Conservation (phyloP, 64 coral and sea anemone species). For the Montipora capricornis region DNA sequence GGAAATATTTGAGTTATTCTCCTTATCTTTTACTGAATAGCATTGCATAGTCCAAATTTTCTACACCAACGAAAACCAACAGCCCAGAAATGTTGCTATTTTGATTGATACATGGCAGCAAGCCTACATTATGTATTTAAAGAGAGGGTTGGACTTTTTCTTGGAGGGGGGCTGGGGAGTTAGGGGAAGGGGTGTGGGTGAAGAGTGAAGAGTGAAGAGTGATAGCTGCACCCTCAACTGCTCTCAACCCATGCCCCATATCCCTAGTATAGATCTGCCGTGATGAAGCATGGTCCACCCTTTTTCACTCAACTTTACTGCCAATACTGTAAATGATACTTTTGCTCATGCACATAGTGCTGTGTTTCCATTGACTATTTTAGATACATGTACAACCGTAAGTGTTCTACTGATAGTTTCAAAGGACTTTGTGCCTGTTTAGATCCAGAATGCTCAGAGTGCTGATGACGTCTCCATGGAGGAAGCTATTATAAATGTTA, state of each 20-base stretch:
- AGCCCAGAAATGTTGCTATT: not conserved
- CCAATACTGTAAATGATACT: not conserved
- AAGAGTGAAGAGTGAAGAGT: not conserved
- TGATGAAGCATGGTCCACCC: not conserved
- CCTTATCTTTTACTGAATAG: not conserved
- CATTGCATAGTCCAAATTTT: not conserved
- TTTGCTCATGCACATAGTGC: no score
- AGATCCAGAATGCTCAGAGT: conserved; percentile 8
- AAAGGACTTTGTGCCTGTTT: not conserved
- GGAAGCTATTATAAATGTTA: not conserved
- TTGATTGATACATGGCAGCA: conserved; percentile 4
- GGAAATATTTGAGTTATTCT: not conserved
- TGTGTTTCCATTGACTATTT: no score
- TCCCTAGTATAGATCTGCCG: not conserved
- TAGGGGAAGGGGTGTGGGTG: not conserved
- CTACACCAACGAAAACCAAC: not conserved
- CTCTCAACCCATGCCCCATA: not conserved
- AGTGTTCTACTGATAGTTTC: not conserved
- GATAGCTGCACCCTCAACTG: not conserved
- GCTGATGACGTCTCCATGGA: not conserved
- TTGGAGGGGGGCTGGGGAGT: not conserved
- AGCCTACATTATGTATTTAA: not conserved
- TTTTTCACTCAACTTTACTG: not conserved
- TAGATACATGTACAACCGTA: not conserved
- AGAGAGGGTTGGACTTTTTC: not conserved